A percentile compares a stretch with the other conserved stretches of the same genome.
Evolutionary conservation across 1,140 invertebrate genomes (phyloP).

Genomic region (Penaeus japonicus): DNA sequence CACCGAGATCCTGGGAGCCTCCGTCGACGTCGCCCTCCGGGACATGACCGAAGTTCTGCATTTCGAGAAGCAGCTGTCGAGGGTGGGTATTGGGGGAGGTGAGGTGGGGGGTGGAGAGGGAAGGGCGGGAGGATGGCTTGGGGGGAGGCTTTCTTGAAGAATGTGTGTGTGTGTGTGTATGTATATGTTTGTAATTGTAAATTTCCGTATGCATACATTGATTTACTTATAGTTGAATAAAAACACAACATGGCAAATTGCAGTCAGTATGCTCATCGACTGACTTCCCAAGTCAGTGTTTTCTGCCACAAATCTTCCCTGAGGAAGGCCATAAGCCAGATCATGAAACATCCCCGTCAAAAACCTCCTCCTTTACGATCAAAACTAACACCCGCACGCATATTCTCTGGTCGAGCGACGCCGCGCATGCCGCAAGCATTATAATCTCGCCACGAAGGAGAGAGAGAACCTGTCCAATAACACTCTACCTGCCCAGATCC

Average conservation of each 20-base stretch:
- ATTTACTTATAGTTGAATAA: not conserved
- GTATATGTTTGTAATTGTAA: not conserved
- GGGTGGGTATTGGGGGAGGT: constrained; percentile 65
- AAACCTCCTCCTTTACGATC: too few species aligned
- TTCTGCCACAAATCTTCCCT: not conserved
- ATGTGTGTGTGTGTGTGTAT: not conserved
- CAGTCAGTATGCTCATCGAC: not conserved
- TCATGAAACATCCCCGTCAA: not conserved
- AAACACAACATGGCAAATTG: not conserved
- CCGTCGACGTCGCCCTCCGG: constrained; percentile 68
- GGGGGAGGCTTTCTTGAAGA: too few species aligned
- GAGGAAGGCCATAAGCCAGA: not conserved
- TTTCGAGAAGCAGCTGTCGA: constrained; percentile 82
- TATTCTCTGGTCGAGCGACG: too few species aligned
- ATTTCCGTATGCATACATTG: not conserved
- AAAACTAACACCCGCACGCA: too few species aligned
- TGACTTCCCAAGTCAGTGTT: not conserved
- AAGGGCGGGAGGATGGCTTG: too few species aligned
- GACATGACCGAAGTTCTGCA: constrained; percentile 79
- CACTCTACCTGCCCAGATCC: constrained; percentile 71
- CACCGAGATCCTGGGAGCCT: constrained; percentile 74
- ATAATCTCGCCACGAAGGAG: not conserved
- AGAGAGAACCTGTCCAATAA: not conserved
- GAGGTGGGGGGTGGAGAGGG: not conserved
- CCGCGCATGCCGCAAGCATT: too few species aligned